Percentiles rank a stretch among this genome's conserved stretches.
These are phyloP conservation scores for Seira ritae DNA, from an alignment of 2,888 invertebrate genomes.

Conservation along the genomic window DNA sequence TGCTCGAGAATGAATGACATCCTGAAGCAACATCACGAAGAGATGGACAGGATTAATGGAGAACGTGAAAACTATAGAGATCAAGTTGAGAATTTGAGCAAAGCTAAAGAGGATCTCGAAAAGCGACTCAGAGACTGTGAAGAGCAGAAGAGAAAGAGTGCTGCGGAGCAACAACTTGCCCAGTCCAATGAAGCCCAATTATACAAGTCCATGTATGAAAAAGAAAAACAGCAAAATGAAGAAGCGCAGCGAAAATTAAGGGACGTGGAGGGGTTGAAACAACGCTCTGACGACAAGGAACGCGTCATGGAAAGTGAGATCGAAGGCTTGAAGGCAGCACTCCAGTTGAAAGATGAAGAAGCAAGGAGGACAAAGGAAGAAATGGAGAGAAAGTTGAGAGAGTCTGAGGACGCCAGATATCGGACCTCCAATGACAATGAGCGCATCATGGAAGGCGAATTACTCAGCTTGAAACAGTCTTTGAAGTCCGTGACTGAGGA, in stretches of 20 bases:
- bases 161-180: neutral
- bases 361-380: neutral
- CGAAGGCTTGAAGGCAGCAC: too few relatives aligned
- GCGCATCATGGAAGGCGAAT: constrained; percentile 53
- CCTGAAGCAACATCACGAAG: constrained; percentile 65
- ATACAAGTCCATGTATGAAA: neutral
- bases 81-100: constrained; percentile 56
- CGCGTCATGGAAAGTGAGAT: too few relatives aligned
- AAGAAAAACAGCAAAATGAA: neutral
- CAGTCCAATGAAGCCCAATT: neutral
- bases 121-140: constrained; percentile 55
- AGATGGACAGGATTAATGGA: constrained; percentile 64
- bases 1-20: constrained; percentile 67
- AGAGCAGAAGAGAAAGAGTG: constrained; percentile 22
- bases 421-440: neutral
- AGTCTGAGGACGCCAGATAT: constrained; percentile 2
- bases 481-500: too few relatives aligned
- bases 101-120: constrained; percentile 48
- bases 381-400: neutral
- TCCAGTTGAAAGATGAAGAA: neutral
- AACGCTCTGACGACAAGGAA: too few relatives aligned
- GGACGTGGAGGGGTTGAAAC: neutral
- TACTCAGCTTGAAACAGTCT: constrained; percentile 42
- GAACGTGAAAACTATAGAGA: constrained; percentile 54
- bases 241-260: constrained; percentile 9